Conservation (phyloP, 2,888 invertebrate genomes). For the Leucophora obtusa region DNA sequence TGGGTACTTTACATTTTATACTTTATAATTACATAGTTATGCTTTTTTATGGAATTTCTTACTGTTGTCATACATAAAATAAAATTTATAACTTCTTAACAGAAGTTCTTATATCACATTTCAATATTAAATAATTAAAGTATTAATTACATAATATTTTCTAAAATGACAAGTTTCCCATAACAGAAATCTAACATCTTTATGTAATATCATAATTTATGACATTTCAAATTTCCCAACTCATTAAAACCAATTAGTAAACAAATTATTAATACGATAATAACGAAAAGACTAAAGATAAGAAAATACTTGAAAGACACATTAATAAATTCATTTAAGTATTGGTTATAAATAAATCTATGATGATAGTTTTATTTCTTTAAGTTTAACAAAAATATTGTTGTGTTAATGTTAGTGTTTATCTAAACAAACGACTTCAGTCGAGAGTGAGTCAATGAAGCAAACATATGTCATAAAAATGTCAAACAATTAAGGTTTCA, state of each 20-base stretch:
- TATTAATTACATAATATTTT: background rate
- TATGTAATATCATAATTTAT: conserved; percentile 33
- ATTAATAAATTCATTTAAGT: conserved; percentile 6
- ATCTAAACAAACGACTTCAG: background rate
- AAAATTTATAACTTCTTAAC: no score
- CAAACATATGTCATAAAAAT: conserved; percentile 55
- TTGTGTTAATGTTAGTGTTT: background rate
- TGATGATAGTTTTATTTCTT: conserved; percentile 56
- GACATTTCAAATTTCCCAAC: conserved; percentile 49
- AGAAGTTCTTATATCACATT: no score
- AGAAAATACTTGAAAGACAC: conserved; percentile 3
- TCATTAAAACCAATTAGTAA: conserved; percentile 59
- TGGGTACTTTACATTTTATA: no score
- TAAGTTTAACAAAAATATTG: conserved; percentile 21
- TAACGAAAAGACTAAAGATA: background rate
- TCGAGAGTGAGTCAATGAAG: conserved; percentile 35
- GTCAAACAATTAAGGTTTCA: conserved; percentile 60
- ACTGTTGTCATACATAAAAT: no score
- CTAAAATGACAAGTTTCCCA: background rate
- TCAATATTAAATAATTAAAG: background rate
- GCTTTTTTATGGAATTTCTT: no score
- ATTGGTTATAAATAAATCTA: conserved; percentile 42
- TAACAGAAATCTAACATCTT: background rate
- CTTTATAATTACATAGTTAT: no score
- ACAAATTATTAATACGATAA: conserved; percentile 43